Evolutionary conservation across 2,113 vertebrate species (phyloP).

Genomic region (Oryctolagus cuniculus): DNA sequence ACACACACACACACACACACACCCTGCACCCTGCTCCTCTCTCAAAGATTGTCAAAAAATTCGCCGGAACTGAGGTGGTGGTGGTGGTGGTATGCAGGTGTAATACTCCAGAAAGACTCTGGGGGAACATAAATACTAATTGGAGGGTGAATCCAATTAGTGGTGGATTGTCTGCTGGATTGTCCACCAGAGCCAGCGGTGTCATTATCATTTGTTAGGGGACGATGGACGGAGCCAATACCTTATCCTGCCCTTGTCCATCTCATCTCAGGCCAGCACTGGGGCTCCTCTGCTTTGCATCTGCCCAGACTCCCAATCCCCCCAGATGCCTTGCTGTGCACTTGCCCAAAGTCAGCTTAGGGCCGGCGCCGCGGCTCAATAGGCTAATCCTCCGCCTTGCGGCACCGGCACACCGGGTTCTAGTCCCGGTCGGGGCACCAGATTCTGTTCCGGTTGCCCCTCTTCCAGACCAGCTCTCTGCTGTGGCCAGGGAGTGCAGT

Average conservation of each 20-base stretch:
- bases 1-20: no score
- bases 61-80: neutral
- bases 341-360: neutral
- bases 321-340: neutral
- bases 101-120: neutral
- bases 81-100: neutral
- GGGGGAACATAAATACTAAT: slow-evolving; percentile 53
- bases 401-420: no score
- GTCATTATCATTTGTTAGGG: slow-evolving; percentile 51
- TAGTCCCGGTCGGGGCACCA: no score
- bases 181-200: slow-evolving; percentile 43
- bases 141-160: slow-evolving; percentile 43
- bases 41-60: slow-evolving; percentile 45
- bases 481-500: no score
- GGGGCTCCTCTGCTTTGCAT: slow-evolving; percentile 31
- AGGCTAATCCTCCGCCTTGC: no score
- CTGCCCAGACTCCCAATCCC: no score
- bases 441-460: no score
- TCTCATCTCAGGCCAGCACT: slow-evolving; percentile 46
- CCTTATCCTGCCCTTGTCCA: slow-evolving; percentile 40
- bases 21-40: accelerated
- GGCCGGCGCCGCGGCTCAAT: no score
- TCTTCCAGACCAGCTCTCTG: no score
- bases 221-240: slow-evolving; percentile 6
- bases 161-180: slow-evolving; percentile 19